phyloP scores from a whole-genome alignment of 2,113 vertebrate species.

The Python bivittatus region DNA sequence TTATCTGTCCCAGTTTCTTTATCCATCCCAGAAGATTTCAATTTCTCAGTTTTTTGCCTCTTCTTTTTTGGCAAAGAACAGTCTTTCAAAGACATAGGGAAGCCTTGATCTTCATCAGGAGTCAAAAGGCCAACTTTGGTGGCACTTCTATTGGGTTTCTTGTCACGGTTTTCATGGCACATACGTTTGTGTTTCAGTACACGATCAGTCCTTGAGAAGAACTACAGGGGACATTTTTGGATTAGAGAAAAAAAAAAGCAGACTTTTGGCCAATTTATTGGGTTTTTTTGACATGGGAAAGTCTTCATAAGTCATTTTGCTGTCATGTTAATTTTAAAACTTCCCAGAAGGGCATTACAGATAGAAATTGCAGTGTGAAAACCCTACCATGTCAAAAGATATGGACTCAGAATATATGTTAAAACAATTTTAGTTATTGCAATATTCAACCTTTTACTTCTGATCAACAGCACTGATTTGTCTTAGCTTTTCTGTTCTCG shows the following conservation, averaged over 20 bases:
- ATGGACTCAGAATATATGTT: not conserved
- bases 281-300: not conserved
- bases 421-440: not conserved
- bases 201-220: slow-evolving; percentile 97
- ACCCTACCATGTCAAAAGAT: not conserved
- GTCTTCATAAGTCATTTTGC: not conserved
- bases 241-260: slow-evolving; percentile 34
- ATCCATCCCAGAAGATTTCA: slow-evolving; percentile 70
- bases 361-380: not conserved
- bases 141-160: slow-evolving; percentile 85
- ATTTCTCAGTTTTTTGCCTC: slow-evolving; percentile 88
- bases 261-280: not conserved
- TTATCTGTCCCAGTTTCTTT: slow-evolving; percentile 79
- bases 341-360: not conserved
- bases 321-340: not conserved
- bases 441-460: not conserved
- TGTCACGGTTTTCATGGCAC: slow-evolving; percentile 97
- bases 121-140: slow-evolving; percentile 84
- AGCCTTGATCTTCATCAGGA: slow-evolving; percentile 78
- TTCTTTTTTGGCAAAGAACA: slow-evolving; percentile 95
- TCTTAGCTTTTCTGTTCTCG: not conserved
- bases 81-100: slow-evolving; percentile 84
- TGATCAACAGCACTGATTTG: not conserved
- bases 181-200: slow-evolving; percentile 98
- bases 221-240: slow-evolving; percentile 74